Conservation (phyloP, 2,888 invertebrate genomes). For the Thymelicus acteon region DNA sequence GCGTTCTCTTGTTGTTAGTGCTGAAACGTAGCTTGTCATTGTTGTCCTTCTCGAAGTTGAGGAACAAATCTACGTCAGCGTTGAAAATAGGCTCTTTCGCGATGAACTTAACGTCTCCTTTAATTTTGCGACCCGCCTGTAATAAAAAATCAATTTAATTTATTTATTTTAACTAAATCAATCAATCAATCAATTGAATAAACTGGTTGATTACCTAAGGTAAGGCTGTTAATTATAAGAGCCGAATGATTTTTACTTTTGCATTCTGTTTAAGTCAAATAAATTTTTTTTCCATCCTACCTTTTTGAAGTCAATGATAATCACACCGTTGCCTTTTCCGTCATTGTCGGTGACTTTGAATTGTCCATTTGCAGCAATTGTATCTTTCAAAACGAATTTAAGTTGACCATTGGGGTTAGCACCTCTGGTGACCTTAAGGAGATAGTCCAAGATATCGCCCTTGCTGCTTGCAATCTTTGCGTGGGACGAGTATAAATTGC, state of each 20-base stretch:
- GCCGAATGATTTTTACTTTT: too few relatives aligned
- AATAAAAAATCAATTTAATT: not conserved
- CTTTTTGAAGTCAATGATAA: constrained; percentile 85
- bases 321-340: constrained; percentile 86
- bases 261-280: too few relatives aligned
- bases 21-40: constrained; percentile 87
- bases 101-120: constrained; percentile 86
- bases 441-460: constrained; percentile 81
- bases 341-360: constrained; percentile 85
- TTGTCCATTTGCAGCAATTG: constrained; percentile 86
- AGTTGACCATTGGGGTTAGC: constrained; percentile 76
- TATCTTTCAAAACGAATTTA: constrained; percentile 85
- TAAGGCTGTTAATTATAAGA: too few relatives aligned
- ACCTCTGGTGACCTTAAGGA: constrained; percentile 76
- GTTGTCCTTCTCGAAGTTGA: constrained; percentile 89
- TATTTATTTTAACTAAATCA: too few relatives aligned
- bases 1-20: constrained; percentile 84
- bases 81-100: constrained; percentile 86
- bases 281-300: constrained; percentile 48
- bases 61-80: constrained; percentile 86
- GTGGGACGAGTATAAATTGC: constrained; percentile 77
- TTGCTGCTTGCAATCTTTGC: constrained; percentile 73
- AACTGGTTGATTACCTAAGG: too few relatives aligned
- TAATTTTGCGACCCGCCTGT: constrained; percentile 85
- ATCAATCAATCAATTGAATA: too few relatives aligned